Base-by-base conservation (phyloP, 1,140 invertebrate species). In the Cyphomyrmex costatus region DNA sequence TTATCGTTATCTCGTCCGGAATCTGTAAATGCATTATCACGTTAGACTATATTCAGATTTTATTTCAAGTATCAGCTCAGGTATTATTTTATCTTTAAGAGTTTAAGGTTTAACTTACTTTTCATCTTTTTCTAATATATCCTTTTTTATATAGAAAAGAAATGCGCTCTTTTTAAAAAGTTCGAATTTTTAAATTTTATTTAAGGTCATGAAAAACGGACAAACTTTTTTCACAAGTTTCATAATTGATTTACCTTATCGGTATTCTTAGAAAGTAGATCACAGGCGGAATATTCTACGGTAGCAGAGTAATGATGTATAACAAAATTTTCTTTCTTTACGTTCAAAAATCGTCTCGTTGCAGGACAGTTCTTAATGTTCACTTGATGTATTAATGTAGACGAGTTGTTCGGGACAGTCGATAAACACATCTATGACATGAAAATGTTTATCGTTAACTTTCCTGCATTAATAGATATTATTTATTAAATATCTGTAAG, bases 261-360 rank as follows among this genome's bases (percentile, higher is more conserved):
- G 3, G 53, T 80, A 30, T 89, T 89, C 19, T 89, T 89, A 6
- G 60, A 79, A 16, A 88, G 33, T 6, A 89, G 30, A 80, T 89
- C 74, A 16, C 30, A 19, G 0, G 58, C 19, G 8, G 66, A 86
- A 42, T 89, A 89, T 24, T 88, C 24, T 5, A 89, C 88, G n/a
- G 53, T n/a, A 24, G 51, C 68, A 2, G 66, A 21, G 3, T 86
- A 89, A 86, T 89, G 88, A 19, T 53, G 46, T 12, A 89, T 53
- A 58, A 89, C 16, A 5, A 89, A 89, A 73, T 89, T 66, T 30
- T 49, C 73, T 4, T 86, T 58, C 19, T 12, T 76, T 5, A 46
- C 33, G 0, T 6, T 42, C 16, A 89, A 79, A 60, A 76, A 56
- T 63, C 53, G 63, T 8, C 12, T 73, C n/a, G 76, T 58, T 12